Evolutionary conservation across 2,888 invertebrate species (phyloP), one percentile per base, ranked within the genome.

Genomic region (Bombylius discolor): DNA sequence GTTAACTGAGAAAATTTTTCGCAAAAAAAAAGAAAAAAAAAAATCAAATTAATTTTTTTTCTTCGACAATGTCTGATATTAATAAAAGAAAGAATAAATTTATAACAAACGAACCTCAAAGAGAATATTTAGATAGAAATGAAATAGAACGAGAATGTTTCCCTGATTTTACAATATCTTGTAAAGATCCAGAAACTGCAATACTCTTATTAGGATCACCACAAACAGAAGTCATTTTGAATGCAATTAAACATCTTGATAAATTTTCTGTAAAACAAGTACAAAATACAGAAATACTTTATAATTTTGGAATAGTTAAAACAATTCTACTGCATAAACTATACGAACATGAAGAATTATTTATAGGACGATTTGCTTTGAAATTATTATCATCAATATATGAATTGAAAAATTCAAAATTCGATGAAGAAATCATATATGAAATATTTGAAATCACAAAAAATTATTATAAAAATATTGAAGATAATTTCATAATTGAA

Each of bases 301-400:
- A 55, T 32, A 45, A 59, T 5, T n/a, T 52, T 8, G 45, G 49
- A 11, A 36, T 56, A 8, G 50, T 57, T 42, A 54, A 57, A 47
- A 51, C 23, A 39, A 55, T 56, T 14, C 12, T 59, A 9, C 33
- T 56, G 1, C 42, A 56, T 45, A 39, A 54, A 14, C 36, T 60
- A 11, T 49, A 36, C 11, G 53, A 48, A 1, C 58, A 57, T 44
- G 39, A 45, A 13, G 31, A 55, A 6, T 9, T 59, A 1, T 51
- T 49, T 33, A 53, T 60, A 9, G 51, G 49, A 36, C 48, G 58
- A 47, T 60, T 60, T 45, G 49, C 60, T 12, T 42, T 60, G 31
- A 59, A 59, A 49, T 42, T 60, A 1, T 39, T 56, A 5, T 45
- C 58, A 11, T 33, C 52, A 53, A 44, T 59, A n/a, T 55, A 55